Evolutionary conservation across 2,797 vertebrate genomes (phyloP), one percentile per base, ranked within the genome.

Genomic region (Hemitrygon akajei): DNA sequence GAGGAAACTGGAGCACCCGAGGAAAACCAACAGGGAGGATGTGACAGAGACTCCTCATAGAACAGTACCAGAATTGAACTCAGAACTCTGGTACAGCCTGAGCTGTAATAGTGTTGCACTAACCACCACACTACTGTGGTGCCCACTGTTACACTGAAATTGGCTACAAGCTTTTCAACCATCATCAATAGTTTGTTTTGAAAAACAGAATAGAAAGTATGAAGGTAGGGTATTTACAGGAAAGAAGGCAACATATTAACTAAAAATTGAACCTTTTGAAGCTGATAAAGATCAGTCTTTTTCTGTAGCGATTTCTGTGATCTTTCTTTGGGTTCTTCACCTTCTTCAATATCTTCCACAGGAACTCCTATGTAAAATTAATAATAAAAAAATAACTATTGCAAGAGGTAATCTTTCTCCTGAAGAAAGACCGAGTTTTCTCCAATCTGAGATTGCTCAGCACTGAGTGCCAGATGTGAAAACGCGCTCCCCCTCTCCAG

Each of bases 221-320:
- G 84, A 10, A 69, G 34, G 37, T 63, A 30, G 25, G 0, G 16
- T 22, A 16, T 66, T 69, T 34, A 89, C 86, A 37, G 86, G 34
- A 89, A 69, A 89, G 66, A 9, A 1, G n/a, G 30, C 12, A 82
- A 82, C 47, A 56, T 47, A 25, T 14, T 37, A 69, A 66, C n/a
- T 81, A n/a, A 63, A 66, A 66, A 40, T 80, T 16, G 37, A 94
- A 98, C 99, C 98, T 99, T 99, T 95, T 99, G 98, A 95, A 99
- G 98, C 93, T 98, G 97, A 96, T 98, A 99, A 94, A 99, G 97
- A 95, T 99, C 98, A 0, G 98, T 99, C 97, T 98, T 98, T 96
- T 97, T 99, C 94, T 98, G 97, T 58, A 98, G 96, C 69, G 97
- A 96, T 95, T 97, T 98, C 94, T 97, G 96, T 86, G 98, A 96